Conservation (phyloP, 37 sponge, comb jelly and placozoan species). For the Hexactinellida sp. region DNA sequence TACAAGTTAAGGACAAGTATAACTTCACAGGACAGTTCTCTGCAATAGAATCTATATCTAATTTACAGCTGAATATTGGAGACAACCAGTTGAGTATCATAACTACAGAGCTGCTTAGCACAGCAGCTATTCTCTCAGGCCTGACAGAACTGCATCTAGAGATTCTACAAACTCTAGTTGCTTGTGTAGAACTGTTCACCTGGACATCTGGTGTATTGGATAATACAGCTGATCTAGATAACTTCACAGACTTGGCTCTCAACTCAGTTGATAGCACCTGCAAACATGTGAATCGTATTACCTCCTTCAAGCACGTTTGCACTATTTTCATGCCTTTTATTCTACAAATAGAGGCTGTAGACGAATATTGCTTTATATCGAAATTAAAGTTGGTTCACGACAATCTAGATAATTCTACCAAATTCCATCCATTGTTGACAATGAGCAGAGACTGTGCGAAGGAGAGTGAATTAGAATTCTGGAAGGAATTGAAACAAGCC, state of each 20-base stretch:
- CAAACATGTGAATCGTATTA: not conserved
- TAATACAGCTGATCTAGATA: not conserved
- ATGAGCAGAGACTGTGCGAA: not conserved
- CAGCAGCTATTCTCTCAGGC: not conserved
- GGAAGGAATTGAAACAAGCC: not conserved
- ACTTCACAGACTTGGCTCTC: not conserved
- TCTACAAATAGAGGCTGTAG: not conserved
- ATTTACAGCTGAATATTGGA: not conserved
- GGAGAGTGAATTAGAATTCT: not conserved
- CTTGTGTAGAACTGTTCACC: not conserved
- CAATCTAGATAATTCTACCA: not conserved
- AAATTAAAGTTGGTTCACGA: not conserved
- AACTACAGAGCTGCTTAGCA: not conserved
- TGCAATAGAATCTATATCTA: not conserved
- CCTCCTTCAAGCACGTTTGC: not conserved
- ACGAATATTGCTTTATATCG: not conserved
- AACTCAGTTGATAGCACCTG: not conserved
- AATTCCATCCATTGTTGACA: not conserved
- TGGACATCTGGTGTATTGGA: not conserved
- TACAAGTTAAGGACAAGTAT: not conserved
- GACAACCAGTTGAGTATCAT: not conserved
- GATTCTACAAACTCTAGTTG: not conserved
- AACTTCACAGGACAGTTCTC: not conserved
- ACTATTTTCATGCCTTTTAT: not conserved
- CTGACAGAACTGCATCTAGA: not conserved